Base-by-base conservation (phyloP, 1,140 invertebrate genomes). In the Periplaneta americana region DNA sequence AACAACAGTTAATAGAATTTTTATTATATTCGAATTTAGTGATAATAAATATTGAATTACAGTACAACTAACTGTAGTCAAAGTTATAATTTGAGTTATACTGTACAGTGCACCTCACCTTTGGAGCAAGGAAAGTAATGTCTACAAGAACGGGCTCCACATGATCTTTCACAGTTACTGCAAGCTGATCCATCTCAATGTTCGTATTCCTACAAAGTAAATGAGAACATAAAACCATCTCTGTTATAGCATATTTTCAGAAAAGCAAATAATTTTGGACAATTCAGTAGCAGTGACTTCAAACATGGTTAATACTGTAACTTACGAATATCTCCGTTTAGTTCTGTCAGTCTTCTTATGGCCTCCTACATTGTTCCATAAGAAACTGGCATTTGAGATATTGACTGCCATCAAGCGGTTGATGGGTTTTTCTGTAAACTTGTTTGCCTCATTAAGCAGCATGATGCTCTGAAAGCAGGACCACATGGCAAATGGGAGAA, bases 371-470 rank as follows among this genome's bases (percentile, higher is more conserved):
- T 11, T 66, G 22, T 8, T 77, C 85, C 85, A 86, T 0, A 83
- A 83, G 37, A 86, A 86, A 34, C 83, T 75, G 36, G 84, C 85
- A 75, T 81, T 81, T 78, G 84, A 83, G 39, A 86, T 84, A 17
- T 83, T 83, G 0, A 86, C 81, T 15, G 84, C 84, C 15, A 84
- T 82, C 80, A 84, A 85, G 48, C 82, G 83, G 75, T 85, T 84
- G 28, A 84, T 85, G 22, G 85, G 85, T 39, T 85, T 85, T 34
- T 85, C 85, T 6, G 82, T 81, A 79, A 82, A 85, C 17, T 83
- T 83, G 75, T 85, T 83, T 6, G 84, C 74, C 11, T 85, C 84
- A 77, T 83, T 84, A 74, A 85, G 75, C 28, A 83, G 83, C 35
- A 86, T 79, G 22, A 86, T 82, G 22, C 48, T 75, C 84, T 86